phyloP scores from a whole-genome alignment of 2,888 invertebrate genomes.

The Platyscelio sp. region DNA sequence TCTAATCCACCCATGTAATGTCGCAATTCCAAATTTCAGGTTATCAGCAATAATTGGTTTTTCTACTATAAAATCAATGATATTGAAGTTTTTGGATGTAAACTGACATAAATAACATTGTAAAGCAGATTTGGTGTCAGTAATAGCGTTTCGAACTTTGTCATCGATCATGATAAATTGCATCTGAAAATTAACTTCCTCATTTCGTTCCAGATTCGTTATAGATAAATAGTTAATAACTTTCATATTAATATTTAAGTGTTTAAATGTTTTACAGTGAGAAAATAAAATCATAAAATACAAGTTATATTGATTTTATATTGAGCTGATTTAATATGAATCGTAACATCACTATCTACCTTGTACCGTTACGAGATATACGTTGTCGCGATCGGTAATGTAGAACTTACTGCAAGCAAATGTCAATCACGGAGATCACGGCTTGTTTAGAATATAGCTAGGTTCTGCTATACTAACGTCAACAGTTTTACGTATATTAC shows the following conservation, averaged over 20 bases:
- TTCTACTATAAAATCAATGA: neutral
- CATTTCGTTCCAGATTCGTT: too few species aligned
- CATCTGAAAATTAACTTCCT: conserved; percentile 39
- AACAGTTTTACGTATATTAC: too few species aligned
- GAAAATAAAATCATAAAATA: too few species aligned
- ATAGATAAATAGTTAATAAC: too few species aligned
- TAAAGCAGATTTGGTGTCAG: neutral
- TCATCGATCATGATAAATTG: neutral
- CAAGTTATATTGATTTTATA: too few species aligned
- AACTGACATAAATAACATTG: conserved; percentile 20
- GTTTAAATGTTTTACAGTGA: too few species aligned
- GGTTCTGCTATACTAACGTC: too few species aligned
- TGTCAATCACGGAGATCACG: neutral
- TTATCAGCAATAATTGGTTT: neutral
- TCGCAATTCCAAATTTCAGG: neutral
- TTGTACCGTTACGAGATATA: too few species aligned
- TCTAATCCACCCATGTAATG: conserved; percentile 7
- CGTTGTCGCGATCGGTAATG: neutral
- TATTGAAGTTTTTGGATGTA: neutral
- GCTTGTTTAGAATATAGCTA: too few species aligned
- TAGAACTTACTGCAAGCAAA: neutral
- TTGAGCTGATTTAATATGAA: too few species aligned
- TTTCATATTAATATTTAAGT: too few species aligned
- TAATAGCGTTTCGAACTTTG: conserved; percentile 49
- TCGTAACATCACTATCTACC: neutral